Conservation (phyloP, 2,113 vertebrate genomes). For the Orycteropus afer region DNA sequence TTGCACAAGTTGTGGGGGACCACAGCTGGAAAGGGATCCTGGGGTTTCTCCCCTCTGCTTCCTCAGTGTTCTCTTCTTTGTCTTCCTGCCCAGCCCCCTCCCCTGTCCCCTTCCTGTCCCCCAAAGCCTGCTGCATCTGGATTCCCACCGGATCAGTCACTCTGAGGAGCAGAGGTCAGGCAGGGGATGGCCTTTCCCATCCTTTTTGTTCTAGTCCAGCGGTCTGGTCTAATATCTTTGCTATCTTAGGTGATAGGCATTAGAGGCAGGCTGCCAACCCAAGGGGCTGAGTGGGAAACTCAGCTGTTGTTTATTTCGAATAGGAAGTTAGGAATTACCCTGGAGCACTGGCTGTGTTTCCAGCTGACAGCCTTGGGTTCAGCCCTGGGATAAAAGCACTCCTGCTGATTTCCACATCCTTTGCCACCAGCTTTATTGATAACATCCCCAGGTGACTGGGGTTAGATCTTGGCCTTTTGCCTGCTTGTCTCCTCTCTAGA, state of each 20-base stretch:
- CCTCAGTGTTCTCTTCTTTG: background rate
- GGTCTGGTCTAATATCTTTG: conserved; percentile 52
- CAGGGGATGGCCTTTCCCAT: conserved; percentile 62
- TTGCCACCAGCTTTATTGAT: background rate
- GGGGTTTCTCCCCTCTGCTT: background rate
- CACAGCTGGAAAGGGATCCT: background rate
- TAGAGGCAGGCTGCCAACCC: conserved; percentile 31
- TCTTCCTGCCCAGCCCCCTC: background rate
- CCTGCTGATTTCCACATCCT: conserved; percentile 61
- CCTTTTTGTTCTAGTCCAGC: conserved; percentile 64
- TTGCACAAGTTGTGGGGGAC: background rate
- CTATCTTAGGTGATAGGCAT: conserved; percentile 72
- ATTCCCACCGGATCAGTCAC: conserved; percentile 60
- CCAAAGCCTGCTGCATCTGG: conserved; percentile 43
- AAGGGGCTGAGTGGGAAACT: conserved; percentile 25
- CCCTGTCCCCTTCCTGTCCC: background rate
- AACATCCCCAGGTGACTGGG: conserved; percentile 11
- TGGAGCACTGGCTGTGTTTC: conserved; percentile 52
- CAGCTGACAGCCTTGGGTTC: conserved; percentile 66
- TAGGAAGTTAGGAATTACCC: conserved; percentile 77
- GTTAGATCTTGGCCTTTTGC: background rate
- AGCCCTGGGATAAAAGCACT: conserved; percentile 40
- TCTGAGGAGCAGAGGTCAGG: conserved; percentile 62
- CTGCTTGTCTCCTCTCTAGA: background rate
- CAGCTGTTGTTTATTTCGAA: conserved; percentile 72